Evolutionary conservation across 2,888 invertebrate genomes (phyloP).

Genomic region (Campoletis raptor): DNA sequence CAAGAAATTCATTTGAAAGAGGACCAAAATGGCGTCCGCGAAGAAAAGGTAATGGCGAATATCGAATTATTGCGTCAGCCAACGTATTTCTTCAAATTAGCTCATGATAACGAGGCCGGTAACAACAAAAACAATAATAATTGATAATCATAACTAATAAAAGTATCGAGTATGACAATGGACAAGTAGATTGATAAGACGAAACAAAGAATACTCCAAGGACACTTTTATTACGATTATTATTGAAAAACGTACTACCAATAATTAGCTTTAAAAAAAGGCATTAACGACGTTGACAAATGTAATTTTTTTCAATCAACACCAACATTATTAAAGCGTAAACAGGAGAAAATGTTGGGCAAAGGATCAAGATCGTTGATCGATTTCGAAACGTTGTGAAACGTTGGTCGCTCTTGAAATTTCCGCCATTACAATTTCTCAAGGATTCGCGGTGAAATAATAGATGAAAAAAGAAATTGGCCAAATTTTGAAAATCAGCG

Average conservation of each 20-base stretch:
- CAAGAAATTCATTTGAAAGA: slow-evolving; percentile 1
- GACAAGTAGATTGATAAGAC: neutral
- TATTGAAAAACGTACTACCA: neutral
- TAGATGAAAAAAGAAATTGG: neutral
- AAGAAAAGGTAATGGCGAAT: slow-evolving; percentile 14
- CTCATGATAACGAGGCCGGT: neutral
- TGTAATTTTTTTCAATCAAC: neutral
- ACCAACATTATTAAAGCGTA: neutral
- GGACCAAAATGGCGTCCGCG: slow-evolving; percentile 16
- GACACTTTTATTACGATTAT: neutral
- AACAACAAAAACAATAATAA: neutral
- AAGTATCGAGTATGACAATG: neutral
- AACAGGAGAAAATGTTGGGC: neutral
- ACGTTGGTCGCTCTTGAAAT: slow-evolving; percentile 26
- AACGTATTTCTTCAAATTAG: neutral
- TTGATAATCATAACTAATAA: neutral
- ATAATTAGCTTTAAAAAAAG: neutral
- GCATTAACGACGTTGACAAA: neutral
- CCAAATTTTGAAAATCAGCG: neutral
- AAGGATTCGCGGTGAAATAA: neutral
- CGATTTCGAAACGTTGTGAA: slow-evolving; percentile 41
- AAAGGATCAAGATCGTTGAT: slow-evolving; percentile 26
- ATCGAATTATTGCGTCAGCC: slow-evolving; percentile 19
- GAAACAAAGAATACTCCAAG: neutral
- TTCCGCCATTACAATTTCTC: neutral